Percentiles rank a stretch among this genome's conserved stretches.
Evolutionary conservation across 2,797 vertebrate species (phyloP).

Genomic region (Buceros bicornis): DNA sequence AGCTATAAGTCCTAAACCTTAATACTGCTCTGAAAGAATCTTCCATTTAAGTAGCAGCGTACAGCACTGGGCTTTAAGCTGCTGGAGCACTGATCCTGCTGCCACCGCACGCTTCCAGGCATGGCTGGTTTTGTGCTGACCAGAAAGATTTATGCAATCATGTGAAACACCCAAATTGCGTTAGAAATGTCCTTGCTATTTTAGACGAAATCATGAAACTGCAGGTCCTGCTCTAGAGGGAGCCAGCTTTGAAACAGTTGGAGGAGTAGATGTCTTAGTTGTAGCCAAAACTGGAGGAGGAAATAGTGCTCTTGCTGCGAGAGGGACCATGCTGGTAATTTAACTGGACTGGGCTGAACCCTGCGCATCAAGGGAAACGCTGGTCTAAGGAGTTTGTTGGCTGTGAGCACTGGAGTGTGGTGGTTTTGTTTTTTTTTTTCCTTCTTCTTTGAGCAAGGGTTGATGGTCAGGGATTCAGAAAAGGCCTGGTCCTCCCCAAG

Average conservation of each 20-base stretch:
- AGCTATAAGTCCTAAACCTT: conserved; percentile 19
- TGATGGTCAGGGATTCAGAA: not conserved
- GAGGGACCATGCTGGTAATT: not conserved
- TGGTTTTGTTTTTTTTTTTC: not conserved
- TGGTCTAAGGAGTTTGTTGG: not conserved
- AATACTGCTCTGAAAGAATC: conserved; percentile 19
- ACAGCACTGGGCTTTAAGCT: not conserved
- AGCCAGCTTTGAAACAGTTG: not conserved
- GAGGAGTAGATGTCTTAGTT: not conserved
- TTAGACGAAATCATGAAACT: not conserved
- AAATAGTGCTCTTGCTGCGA: not conserved
- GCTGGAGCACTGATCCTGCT: not conserved
- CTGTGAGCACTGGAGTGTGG: not conserved
- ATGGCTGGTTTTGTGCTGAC: not conserved
- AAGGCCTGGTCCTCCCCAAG: not conserved
- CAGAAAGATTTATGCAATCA: not conserved
- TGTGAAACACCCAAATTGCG: not conserved
- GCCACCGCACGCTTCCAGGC: not conserved
- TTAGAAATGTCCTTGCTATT: not conserved
- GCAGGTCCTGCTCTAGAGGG: not conserved
- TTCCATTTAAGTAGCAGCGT: not conserved
- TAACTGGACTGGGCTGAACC: not conserved
- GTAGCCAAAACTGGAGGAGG: not conserved
- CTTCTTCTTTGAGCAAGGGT: not conserved
- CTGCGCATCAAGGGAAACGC: not conserved